A percentile compares a stretch with the other conserved stretches of the same genome.
These are phyloP conservation scores for Hoplodrina ambigua DNA, from an alignment of 2,888 invertebrate species.

Conservation along the genomic window DNA sequence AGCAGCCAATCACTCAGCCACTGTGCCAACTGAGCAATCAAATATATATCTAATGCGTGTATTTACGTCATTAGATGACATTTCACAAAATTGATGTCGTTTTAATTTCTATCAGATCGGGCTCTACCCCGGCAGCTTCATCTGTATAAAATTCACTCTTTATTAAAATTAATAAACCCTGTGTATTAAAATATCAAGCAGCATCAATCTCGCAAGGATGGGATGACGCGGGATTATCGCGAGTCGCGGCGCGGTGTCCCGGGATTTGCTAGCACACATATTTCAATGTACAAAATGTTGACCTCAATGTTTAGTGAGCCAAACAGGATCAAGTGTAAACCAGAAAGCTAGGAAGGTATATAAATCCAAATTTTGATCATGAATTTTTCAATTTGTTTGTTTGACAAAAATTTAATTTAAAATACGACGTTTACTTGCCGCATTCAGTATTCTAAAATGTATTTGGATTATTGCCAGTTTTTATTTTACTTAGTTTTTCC, in stretches of 20 bases:
- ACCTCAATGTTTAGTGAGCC: conserved; percentile 16
- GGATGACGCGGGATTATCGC: conserved; percentile 56
- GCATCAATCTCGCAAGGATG: conserved; percentile 39
- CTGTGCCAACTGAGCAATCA: no score
- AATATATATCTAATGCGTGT: no score
- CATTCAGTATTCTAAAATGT: conserved; percentile 10
- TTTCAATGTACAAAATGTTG: conserved; percentile 31
- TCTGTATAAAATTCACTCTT: neutral
- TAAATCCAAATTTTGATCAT: conserved; percentile 2
- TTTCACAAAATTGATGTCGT: neutral
- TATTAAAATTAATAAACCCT: neutral
- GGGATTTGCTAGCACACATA: conserved; percentile 58
- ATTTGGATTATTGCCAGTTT: conserved; percentile 12
- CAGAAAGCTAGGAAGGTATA: neutral
- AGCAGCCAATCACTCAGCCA: no score
- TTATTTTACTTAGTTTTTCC: neutral
- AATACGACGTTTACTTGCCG: neutral
- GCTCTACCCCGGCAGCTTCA: neutral
- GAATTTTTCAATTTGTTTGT: conserved; percentile 9
- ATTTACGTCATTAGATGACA: no score
- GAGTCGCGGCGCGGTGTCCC: conserved; percentile 35
- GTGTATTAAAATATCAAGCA: conserved; percentile 21
- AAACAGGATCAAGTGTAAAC: conserved; percentile 7
- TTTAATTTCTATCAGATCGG: neutral
- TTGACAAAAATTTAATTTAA: neutral